Evolutionary conservation across 2,113 vertebrate genomes (phyloP), one percentile per base, ranked within the genome.

Genomic region (Seriola quinqueradiata): DNA sequence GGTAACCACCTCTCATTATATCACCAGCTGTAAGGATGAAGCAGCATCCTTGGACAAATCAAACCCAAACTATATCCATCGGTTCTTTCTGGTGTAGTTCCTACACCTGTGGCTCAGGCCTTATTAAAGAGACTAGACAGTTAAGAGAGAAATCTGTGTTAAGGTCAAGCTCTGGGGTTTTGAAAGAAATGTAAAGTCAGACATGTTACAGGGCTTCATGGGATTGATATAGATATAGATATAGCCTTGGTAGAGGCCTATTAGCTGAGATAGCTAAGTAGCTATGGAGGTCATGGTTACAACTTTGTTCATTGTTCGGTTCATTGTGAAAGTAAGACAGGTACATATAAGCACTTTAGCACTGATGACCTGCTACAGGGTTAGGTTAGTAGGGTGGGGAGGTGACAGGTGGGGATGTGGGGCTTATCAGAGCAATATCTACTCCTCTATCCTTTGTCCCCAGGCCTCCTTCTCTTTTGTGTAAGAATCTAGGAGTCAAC

Each of bases 401-500:
- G 69, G 38, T 72, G 61, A 82, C 82, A 81, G 67, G 81, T 85
- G 38, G 1, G 25, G 78, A 89, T 72, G 61, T 70, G 17, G 50
- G 60, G 40, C 74, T 88, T 71, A 77, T 84, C 64, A 84, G 25
- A 63, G 34, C 32, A 23, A 16, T 50, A 83, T 73, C 70, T 81
- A 44, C 58, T 67, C 52, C 57, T 64, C 13, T 54, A 59, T 67
- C 54, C 61, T 80, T 68, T 70, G 72, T 55, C 57, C 50, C n/a
- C 34, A 8, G 46, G 68, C 81, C 66, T 44, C 58, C 78, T 77
- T 65, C 81, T 78, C 23, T 63, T 76, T 84, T 85, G 75, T 79
- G 57, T 52, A 64, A 74, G 60, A 21, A 32, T 76, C 44, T 19
- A 46, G 75, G 87, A 93, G 89, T 91, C 90, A 38, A 84, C 70